phyloP scores from a whole-genome alignment of 2,113 vertebrate species.

The Tragelaphus strepsiceros region DNA sequence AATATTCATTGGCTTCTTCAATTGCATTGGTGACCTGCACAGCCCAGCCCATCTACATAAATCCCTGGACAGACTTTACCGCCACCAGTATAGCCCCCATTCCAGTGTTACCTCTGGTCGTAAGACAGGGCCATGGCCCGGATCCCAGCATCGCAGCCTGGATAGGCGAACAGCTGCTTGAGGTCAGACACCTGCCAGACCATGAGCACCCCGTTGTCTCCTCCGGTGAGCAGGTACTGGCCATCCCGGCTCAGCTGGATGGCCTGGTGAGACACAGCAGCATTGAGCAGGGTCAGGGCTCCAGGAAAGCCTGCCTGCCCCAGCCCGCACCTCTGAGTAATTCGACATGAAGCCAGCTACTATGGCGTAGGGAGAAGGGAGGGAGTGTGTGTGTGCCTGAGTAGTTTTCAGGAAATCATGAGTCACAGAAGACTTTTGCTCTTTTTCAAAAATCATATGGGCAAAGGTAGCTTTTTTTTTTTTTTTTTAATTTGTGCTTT shows the following conservation, averaged over 20 bases:
- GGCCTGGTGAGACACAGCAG: slow-evolving; percentile 80
- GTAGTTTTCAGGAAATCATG: neutral
- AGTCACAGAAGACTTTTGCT: neutral
- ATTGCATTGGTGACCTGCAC: neutral
- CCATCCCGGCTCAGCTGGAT: slow-evolving; percentile 95
- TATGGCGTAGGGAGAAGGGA: too few relatives aligned
- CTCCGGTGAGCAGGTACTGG: slow-evolving; percentile 96
- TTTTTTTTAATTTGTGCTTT: neutral
- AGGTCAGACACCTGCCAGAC: slow-evolving; percentile 93
- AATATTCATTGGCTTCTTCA: neutral
- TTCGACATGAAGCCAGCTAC: neutral
- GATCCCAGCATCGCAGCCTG: slow-evolving; percentile 95
- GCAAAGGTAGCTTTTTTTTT: neutral
- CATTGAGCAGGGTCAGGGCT: neutral
- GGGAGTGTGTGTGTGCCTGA: neutral
- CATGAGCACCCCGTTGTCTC: slow-evolving; percentile 90
- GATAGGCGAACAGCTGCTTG: slow-evolving; percentile 93
- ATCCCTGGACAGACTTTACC: neutral
- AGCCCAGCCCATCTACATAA: neutral
- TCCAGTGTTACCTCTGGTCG: slow-evolving; percentile 93
- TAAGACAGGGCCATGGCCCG: slow-evolving; percentile 96
- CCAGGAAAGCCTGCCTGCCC: fast-evolving
- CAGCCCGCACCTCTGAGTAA: too few relatives aligned
- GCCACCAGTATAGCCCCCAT: fast-evolving
- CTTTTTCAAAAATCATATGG: neutral